These are phyloP conservation scores for Cephus pygmeus DNA, from an alignment of 2,888 invertebrate species.

Conservation along the genomic window DNA sequence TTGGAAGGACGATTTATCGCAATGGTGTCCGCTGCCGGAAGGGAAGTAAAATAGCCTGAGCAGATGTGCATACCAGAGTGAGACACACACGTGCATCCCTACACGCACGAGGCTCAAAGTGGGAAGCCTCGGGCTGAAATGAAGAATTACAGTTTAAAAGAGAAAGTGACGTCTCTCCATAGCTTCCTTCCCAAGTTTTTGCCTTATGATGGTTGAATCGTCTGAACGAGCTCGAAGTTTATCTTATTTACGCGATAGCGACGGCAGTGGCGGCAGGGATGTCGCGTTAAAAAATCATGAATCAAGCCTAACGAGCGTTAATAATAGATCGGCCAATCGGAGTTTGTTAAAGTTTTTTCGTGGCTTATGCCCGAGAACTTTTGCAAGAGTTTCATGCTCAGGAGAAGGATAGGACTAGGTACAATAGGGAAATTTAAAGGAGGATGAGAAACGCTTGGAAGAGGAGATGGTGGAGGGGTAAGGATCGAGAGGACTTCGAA, in stretches of 20 bases:
- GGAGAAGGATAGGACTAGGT: neutral
- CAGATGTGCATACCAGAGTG: neutral
- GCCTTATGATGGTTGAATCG: neutral
- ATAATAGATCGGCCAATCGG: constrained; percentile 41
- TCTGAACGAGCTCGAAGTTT: neutral
- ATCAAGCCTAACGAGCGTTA: constrained; percentile 37
- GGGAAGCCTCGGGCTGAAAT: neutral
- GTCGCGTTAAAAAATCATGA: constrained; percentile 39
- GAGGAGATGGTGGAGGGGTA: neutral
- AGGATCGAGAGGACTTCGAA: neutral
- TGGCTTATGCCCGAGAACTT: neutral
- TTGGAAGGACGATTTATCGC: neutral
- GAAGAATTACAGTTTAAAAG: neutral
- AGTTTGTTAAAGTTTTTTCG: constrained; percentile 25
- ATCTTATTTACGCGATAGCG: neutral
- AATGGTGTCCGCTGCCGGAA: neutral
- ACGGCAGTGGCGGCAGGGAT: constrained; percentile 5
- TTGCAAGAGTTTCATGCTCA: neutral
- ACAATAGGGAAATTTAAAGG: neutral
- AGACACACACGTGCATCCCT: too few relatives aligned
- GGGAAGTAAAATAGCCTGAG: neutral
- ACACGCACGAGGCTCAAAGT: neutral
- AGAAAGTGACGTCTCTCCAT: neutral
- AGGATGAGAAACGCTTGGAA: neutral
- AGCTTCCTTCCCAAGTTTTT: neutral